These are phyloP conservation scores for Mythimna ferrago DNA, from an alignment of 2,888 invertebrate species.

Conservation along the genomic window DNA sequence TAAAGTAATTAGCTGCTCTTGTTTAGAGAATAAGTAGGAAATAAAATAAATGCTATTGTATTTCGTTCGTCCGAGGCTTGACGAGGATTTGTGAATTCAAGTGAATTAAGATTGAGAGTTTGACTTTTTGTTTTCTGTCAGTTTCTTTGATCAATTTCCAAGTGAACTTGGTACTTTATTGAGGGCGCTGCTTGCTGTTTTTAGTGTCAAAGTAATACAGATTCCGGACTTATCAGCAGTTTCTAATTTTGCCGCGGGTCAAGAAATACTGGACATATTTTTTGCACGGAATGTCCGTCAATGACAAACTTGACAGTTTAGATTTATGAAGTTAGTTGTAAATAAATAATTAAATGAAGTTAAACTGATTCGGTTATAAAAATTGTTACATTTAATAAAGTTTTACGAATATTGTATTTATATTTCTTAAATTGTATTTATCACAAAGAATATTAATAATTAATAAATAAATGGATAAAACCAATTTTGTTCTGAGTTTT, in stretches of 20 bases:
- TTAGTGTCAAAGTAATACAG: background rate
- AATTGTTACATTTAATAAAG: too few species aligned
- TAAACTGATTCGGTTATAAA: background rate
- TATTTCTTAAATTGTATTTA: background rate
- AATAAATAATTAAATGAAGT: background rate
- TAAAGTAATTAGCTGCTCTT: constrained; percentile 44
- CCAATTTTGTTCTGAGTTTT: background rate
- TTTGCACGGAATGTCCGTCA: constrained; percentile 3
- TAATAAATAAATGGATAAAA: background rate
- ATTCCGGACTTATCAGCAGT: constrained; percentile 2
- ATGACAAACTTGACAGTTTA: background rate
- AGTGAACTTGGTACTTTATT: constrained; percentile 3
- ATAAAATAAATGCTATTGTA: constrained; percentile 19
- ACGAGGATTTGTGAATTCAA: background rate
- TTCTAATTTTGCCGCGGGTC: constrained; percentile 21
- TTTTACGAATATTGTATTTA: too few species aligned
- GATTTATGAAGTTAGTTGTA: constrained; percentile 5
- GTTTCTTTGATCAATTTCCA: background rate
- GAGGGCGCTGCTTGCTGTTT: constrained; percentile 9
- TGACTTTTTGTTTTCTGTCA: constrained; percentile 12
- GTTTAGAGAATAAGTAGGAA: constrained; percentile 9
- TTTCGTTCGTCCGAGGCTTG: constrained; percentile 15
- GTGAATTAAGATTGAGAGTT: background rate
- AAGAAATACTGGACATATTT: constrained; percentile 15
- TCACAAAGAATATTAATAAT: too few species aligned